phyloP scores from a whole-genome alignment of 2,113 vertebrate genomes.

The Bubo scandiacus region DNA sequence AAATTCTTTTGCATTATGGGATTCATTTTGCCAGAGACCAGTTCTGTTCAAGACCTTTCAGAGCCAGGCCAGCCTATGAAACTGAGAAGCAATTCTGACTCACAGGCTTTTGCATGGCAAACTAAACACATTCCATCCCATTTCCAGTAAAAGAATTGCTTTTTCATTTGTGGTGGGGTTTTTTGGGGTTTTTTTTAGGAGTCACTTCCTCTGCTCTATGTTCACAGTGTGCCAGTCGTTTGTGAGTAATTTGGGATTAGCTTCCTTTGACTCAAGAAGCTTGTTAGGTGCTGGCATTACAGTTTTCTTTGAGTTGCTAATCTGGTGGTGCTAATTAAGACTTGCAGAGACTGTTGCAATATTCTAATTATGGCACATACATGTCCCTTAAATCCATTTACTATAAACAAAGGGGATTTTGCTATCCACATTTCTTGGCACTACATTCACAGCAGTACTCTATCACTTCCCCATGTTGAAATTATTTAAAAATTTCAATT shows the following conservation, averaged over 20 bases:
- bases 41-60: neutral
- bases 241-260: neutral
- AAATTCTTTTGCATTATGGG: neutral
- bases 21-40: neutral
- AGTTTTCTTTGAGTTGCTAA: conserved; percentile 8
- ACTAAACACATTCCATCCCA: neutral
- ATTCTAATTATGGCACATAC: neutral
- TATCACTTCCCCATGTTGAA: fast-evolving
- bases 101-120: neutral
- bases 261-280: neutral
- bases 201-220: neutral
- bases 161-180: neutral
- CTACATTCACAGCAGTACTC: neutral
- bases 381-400: neutral
- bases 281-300: conserved; percentile 1
- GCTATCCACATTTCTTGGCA: neutral
- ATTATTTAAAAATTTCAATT: neutral
- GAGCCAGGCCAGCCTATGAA: neutral
- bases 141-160: neutral
- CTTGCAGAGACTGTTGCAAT: neutral
- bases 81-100: neutral
- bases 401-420: neutral
- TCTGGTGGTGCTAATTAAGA: conserved; percentile 31
- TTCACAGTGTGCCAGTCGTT: neutral
- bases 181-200: neutral